These are phyloP conservation scores for Idaea biselata DNA, from an alignment of 2,888 invertebrate species.

Conservation along the genomic window DNA sequence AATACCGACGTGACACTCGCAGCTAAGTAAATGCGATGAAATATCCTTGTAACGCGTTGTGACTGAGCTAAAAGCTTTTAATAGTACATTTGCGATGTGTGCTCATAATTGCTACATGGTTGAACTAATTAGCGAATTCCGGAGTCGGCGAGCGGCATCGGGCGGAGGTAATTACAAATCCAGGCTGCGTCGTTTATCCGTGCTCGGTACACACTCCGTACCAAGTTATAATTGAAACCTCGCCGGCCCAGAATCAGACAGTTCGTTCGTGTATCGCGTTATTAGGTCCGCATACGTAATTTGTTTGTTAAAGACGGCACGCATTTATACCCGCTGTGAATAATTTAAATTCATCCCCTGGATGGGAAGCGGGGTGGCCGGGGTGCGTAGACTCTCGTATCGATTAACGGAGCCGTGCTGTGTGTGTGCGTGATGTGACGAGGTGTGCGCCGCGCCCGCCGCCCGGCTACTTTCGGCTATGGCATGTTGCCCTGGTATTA, in stretches of 20 bases:
- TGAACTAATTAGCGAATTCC: slow-evolving; percentile 55
- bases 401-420: slow-evolving; percentile 50
- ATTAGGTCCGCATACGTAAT: slow-evolving; percentile 78
- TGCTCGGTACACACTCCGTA: slow-evolving; percentile 19
- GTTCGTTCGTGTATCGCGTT: slow-evolving; percentile 66
- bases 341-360: slow-evolving; percentile 79
- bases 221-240: slow-evolving; percentile 76
- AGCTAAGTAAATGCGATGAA: slow-evolving; percentile 12
- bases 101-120: slow-evolving; percentile 60
- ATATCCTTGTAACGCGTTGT: slow-evolving; percentile 14
- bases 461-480: slow-evolving; percentile 52
- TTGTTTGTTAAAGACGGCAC: slow-evolving; percentile 80
- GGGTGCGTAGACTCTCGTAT: slow-evolving; percentile 43
- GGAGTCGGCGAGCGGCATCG: slow-evolving; percentile 42
- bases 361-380: slow-evolving; percentile 53
- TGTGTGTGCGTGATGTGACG: slow-evolving; percentile 47
- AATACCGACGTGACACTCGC: slow-evolving; percentile 9
- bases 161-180: slow-evolving; percentile 64
- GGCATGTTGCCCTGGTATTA: slow-evolving; percentile 60
- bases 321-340: slow-evolving; percentile 78
- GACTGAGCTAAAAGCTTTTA: slow-evolving; percentile 47
- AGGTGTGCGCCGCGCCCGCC: slow-evolving; percentile 43
- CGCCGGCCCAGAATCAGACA: slow-evolving; percentile 64
- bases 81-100: slow-evolving; percentile 47
- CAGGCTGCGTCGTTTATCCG: slow-evolving; percentile 63